These are phyloP conservation scores for Oceanodroma leucorhoa DNA, from an alignment of 2,797 vertebrate genomes.

Conservation along the genomic window DNA sequence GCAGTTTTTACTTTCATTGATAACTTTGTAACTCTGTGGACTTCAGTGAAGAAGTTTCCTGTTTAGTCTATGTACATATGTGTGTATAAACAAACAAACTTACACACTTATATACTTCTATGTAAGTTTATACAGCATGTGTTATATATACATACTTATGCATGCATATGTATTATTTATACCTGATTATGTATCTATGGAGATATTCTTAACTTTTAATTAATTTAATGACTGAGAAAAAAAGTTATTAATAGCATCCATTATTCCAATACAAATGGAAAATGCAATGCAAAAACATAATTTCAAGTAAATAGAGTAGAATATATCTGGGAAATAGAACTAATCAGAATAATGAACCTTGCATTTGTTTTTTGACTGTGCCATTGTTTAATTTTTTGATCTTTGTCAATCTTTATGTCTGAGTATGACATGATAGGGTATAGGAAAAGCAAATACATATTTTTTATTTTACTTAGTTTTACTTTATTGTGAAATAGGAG, in stretches of 20 bases:
- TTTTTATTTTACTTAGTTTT: background rate
- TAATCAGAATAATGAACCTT: background rate
- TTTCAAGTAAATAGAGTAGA: background rate
- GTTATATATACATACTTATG: background rate
- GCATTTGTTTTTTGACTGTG: background rate
- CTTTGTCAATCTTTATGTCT: background rate
- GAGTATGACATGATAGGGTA: background rate
- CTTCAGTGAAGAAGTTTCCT: background rate
- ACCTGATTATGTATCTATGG: background rate
- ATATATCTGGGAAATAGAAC: background rate
- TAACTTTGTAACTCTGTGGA: background rate
- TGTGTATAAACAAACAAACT: background rate
- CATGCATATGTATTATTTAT: background rate
- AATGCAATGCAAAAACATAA: fast-evolving
- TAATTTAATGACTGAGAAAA: background rate
- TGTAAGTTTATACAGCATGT: background rate
- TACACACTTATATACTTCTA: background rate
- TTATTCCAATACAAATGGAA: background rate
- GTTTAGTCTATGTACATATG: background rate
- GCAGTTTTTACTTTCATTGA: background rate
- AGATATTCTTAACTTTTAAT: background rate
- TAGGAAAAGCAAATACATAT: background rate
- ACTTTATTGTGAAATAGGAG: background rate
- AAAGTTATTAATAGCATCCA: background rate
- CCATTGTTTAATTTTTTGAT: background rate